A percentile compares a stretch with the other conserved stretches of the same genome.
phyloP scores from a whole-genome alignment of 2,888 invertebrate species.

The Phlogophora meticulosa region DNA sequence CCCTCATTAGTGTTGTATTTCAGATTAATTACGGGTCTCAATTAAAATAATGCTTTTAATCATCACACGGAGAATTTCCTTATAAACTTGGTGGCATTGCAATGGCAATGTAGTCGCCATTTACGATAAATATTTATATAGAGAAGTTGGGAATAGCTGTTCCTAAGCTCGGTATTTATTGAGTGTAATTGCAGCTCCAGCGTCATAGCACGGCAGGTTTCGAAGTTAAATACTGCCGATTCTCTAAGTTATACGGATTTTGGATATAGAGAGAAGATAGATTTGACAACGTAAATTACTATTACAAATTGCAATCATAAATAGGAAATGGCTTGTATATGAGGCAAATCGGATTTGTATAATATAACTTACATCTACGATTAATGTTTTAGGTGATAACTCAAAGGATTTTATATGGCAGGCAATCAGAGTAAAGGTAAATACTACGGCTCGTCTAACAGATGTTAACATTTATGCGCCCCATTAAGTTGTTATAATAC shows the following conservation, averaged over 20 bases:
- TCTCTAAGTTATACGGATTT: constrained; percentile 23
- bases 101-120: constrained; percentile 49
- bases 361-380: constrained; percentile 16
- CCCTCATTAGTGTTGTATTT: constrained; percentile 67
- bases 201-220: constrained; percentile 31
- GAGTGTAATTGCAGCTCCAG: constrained; percentile 45
- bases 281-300: constrained; percentile 40
- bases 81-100: constrained; percentile 53
- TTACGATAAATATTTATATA: constrained; percentile 44
- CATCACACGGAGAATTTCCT: constrained; percentile 63
- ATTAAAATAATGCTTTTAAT: constrained; percentile 69
- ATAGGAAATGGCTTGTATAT: constrained; percentile 28
- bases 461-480: background rate
- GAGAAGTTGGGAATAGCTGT: constrained; percentile 40
- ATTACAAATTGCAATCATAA: constrained; percentile 26
- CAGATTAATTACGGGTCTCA: constrained; percentile 67
- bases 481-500: background rate
- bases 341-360: constrained; percentile 34
- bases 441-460: background rate
- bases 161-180: constrained; percentile 40
- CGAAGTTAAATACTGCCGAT: constrained; percentile 28
- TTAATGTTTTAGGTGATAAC: constrained; percentile 26
- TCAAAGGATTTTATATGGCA: constrained; percentile 7
- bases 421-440: background rate
- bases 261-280: constrained; percentile 24